Percentiles rank a stretch among this genome's conserved stretches.
phyloP scores from a whole-genome alignment of 2,797 vertebrate species.

The Taeniopygia guttata region DNA sequence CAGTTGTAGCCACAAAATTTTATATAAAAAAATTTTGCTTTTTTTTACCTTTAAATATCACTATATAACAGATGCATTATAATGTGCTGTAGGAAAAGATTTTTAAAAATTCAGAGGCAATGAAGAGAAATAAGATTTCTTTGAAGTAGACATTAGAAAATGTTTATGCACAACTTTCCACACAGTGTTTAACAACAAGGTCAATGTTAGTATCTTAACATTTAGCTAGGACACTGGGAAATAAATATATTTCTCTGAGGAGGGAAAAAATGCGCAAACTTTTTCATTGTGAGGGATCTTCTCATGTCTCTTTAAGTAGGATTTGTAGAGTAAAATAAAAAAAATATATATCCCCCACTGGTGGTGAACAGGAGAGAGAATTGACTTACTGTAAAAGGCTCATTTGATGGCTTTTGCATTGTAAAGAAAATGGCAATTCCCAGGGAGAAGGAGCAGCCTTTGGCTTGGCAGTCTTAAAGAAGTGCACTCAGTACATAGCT shows the following conservation, averaged over 20 bases:
- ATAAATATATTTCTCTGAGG: neutral
- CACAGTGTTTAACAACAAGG: neutral
- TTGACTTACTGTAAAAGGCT: conserved; percentile 20
- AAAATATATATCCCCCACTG: neutral
- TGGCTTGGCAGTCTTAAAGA: conserved; percentile 41
- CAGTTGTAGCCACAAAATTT: neutral
- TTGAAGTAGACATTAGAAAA: neutral
- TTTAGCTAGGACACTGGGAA: neutral
- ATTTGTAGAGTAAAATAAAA: neutral
- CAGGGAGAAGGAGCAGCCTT: conserved; percentile 28
- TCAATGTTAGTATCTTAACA: neutral
- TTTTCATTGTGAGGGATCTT: neutral
- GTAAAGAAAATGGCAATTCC: conserved; percentile 36
- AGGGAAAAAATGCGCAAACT: neutral
- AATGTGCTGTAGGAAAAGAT: neutral
- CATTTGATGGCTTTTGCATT: conserved; percentile 40
- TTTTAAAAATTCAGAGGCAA: neutral
- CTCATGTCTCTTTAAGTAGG: neutral
- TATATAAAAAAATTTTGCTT: neutral
- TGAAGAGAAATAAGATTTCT: neutral
- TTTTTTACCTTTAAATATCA: neutral
- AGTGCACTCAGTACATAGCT: conserved; percentile 4
- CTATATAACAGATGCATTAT: neutral
- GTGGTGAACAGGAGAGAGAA: neutral
- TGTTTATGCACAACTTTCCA: neutral